These are phyloP conservation scores for Sinocyclocheilus maitianheensis DNA, from an alignment of 2,113 vertebrate species.

Conservation along the genomic window DNA sequence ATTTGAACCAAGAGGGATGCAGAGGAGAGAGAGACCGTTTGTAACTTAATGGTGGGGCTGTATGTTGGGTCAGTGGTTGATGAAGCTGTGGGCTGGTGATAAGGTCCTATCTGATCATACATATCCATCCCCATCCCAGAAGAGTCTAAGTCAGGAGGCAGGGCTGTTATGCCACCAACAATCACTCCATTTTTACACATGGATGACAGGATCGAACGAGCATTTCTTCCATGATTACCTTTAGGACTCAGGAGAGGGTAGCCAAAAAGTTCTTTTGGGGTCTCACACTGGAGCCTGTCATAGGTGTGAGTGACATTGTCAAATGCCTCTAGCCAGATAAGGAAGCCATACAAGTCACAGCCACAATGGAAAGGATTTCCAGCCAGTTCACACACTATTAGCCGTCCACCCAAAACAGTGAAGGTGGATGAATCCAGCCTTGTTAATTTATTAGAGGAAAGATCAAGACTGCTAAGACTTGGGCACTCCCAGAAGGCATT, in stretches of 20 bases:
- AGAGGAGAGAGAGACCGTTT: conserved; percentile 82
- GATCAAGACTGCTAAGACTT: conserved; percentile 92
- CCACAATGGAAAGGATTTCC: conserved; percentile 97
- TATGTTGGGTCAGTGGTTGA: conserved; percentile 84
- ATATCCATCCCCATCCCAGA: conserved; percentile 82
- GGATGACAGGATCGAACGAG: conserved; percentile 86
- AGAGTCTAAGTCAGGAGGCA: conserved; percentile 80
- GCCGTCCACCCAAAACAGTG: conserved; percentile 78
- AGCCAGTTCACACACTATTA: conserved; percentile 93
- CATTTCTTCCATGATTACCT: conserved; percentile 88
- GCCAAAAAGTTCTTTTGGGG: conserved; percentile 85
- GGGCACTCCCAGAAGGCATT: conserved; percentile 95
- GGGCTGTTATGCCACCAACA: conserved; percentile 83
- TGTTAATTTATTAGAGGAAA: conserved; percentile 94
- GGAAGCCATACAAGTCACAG: conserved; percentile 91
- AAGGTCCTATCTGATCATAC: conserved; percentile 80
- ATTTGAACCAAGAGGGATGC: conserved; percentile 91
- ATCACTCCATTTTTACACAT: conserved; percentile 87
- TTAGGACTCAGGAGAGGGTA: conserved; percentile 88
- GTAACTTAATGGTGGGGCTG: conserved; percentile 86
- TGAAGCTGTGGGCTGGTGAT: conserved; percentile 83
- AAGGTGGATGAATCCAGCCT: conserved; percentile 90
- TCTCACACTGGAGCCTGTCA: conserved; percentile 95
- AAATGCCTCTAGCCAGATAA: conserved; percentile 92
- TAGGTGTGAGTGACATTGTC: conserved; percentile 97